phyloP scores from a whole-genome alignment of 2,888 invertebrate species.

The Lycaena phlaeas region DNA sequence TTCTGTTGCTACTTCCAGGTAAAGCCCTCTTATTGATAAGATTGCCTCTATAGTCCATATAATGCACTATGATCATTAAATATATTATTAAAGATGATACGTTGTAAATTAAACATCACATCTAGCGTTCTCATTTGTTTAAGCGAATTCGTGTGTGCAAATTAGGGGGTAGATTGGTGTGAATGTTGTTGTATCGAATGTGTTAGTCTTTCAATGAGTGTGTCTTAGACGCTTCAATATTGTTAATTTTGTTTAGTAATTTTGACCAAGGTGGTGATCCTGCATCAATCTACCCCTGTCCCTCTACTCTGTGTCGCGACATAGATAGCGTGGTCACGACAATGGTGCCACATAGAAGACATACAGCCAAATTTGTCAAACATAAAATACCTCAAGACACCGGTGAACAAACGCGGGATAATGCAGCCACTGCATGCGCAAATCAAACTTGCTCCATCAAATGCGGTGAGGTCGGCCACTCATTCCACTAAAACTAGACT shows the following conservation, averaged over 20 bases:
- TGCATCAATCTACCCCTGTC: slow-evolving; percentile 56
- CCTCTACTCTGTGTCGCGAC: slow-evolving; percentile 47
- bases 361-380: slow-evolving; percentile 53
- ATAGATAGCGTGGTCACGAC: slow-evolving; percentile 53
- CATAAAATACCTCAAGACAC: slow-evolving; percentile 60
- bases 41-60: too few relatives aligned
- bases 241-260: slow-evolving; percentile 2
- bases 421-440: slow-evolving; percentile 69
- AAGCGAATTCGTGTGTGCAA: slow-evolving; percentile 22
- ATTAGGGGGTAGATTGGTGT: slow-evolving; percentile 51
- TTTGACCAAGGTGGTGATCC: slow-evolving; percentile 13
- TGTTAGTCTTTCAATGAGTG: slow-evolving; percentile 7
- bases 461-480: slow-evolving; percentile 72
- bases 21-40: too few relatives aligned
- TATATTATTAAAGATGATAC: background rate
- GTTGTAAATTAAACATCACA: slow-evolving; percentile 3
- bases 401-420: slow-evolving; percentile 64
- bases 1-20: too few relatives aligned
- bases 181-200: slow-evolving; percentile 14
- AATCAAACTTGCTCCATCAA: slow-evolving; percentile 67
- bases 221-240: slow-evolving; percentile 2
- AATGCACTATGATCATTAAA: background rate
- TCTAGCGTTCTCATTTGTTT: slow-evolving; percentile 2
- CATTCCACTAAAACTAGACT: slow-evolving; percentile 68
- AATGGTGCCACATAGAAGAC: slow-evolving; percentile 58